phyloP scores from a whole-genome alignment of 2,113 vertebrate species.

The Leucoraja erinaceus region DNA sequence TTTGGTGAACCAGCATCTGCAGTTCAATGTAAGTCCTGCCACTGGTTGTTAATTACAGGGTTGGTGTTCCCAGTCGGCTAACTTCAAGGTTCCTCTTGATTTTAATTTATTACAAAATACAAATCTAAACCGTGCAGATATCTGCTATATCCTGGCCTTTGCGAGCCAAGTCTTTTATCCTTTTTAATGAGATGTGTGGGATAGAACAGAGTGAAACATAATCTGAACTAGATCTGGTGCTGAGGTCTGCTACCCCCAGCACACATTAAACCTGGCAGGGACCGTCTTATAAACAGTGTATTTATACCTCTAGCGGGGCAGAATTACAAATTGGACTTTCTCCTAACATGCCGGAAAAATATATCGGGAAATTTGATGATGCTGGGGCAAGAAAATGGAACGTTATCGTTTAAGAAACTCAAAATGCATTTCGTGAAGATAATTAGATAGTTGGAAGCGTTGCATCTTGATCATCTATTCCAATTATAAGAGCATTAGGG shows the following conservation, averaged over 20 bases:
- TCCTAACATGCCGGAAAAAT: neutral
- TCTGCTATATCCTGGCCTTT: neutral
- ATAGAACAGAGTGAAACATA: neutral
- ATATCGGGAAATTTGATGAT: conserved; percentile 46
- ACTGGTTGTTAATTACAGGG: neutral
- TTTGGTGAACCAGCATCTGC: too few relatives aligned
- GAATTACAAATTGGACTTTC: conserved; percentile 19
- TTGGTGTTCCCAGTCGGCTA: too few relatives aligned
- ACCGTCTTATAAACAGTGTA: conserved; percentile 4
- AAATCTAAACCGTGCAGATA: neutral
- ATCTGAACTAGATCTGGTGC: neutral
- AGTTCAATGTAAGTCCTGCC: neutral
- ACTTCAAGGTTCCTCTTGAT: neutral
- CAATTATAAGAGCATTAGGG: conserved; percentile 71
- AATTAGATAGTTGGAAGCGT: conserved; percentile 63
- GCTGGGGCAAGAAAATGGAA: conserved; percentile 45
- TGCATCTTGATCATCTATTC: conserved; percentile 60
- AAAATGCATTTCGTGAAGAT: conserved; percentile 58
- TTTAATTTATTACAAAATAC: neutral
- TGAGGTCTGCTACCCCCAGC: neutral
- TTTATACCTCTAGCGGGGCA: neutral
- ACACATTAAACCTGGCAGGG: neutral
- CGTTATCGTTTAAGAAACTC: conserved; percentile 56
- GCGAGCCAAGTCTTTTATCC: neutral
- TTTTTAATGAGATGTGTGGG: neutral